phyloP scores from a whole-genome alignment of 1,140 invertebrate species.

The Trichonephila clavipes region DNA sequence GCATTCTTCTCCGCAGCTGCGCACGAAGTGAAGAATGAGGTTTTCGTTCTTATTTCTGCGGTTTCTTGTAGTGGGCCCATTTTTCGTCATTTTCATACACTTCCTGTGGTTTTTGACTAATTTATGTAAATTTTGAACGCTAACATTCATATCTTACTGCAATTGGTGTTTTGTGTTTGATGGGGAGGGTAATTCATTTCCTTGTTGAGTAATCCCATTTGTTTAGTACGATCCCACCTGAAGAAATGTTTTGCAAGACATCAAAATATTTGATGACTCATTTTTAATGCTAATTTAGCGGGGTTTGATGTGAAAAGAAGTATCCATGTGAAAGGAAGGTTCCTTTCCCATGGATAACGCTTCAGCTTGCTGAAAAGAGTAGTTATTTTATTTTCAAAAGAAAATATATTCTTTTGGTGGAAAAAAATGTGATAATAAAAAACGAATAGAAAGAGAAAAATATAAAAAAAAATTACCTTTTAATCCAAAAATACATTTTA shows the following conservation, averaged over 20 bases:
- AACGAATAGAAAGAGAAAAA: too few species aligned
- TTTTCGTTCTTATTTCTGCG: background rate
- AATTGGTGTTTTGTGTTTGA: background rate
- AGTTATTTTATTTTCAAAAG: too few species aligned
- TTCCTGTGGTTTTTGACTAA: background rate
- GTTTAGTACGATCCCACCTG: background rate
- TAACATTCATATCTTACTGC: background rate
- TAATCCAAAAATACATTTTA: too few species aligned
- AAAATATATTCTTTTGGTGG: too few species aligned
- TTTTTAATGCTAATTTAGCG: background rate
- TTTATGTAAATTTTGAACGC: background rate
- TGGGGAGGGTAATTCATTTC: background rate
- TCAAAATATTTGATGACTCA: conserved; percentile 6
- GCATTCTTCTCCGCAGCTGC: background rate
- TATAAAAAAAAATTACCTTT: too few species aligned
- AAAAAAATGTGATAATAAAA: too few species aligned
- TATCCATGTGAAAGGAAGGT: too few species aligned
- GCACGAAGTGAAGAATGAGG: background rate
- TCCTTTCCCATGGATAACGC: too few species aligned
- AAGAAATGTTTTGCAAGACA: background rate
- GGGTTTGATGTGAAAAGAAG: too few species aligned
- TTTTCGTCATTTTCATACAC: background rate
- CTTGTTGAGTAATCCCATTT: background rate
- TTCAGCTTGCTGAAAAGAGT: too few species aligned
- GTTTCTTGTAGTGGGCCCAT: background rate